Conservation (phyloP, 2,113 vertebrate genomes). For the Nibea albiflora region DNA sequence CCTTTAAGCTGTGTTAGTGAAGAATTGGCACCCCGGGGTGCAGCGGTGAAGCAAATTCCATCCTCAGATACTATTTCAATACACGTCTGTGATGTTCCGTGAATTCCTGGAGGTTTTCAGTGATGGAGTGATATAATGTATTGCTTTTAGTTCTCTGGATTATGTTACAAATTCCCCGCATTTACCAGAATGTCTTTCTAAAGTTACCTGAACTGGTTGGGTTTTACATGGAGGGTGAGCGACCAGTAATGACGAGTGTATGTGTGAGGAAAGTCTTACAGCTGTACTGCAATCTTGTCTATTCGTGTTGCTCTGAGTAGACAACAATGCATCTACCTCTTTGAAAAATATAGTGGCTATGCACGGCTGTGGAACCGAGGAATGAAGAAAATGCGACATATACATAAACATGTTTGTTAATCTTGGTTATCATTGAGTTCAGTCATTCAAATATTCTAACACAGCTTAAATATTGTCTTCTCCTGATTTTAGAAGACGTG, state of each 20-base stretch:
- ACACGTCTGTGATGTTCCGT: constrained; percentile 1
- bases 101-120: constrained; percentile 12
- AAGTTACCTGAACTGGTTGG: not conserved
- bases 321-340: not conserved
- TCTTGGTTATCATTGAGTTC: not conserved
- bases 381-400: not conserved
- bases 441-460: not conserved
- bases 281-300: not conserved
- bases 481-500: not conserved
- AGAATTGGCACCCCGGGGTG: not conserved
- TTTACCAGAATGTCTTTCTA: constrained; percentile 29
- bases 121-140: constrained; percentile 16
- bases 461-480: not conserved
- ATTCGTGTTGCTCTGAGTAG: not conserved
- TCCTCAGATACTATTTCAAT: not conserved
- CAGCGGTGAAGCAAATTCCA: not conserved
- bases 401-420: not conserved
- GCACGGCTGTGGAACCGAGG: not conserved
- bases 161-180: not conserved
- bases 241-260: constrained; percentile 6
- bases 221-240: not conserved
- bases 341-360: not conserved
- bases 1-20: not conserved
- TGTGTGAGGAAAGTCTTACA: not conserved
- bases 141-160: constrained; percentile 33